Evolutionary conservation across 1,140 invertebrate species (phyloP).

Genomic region (Bombus superbus): DNA sequence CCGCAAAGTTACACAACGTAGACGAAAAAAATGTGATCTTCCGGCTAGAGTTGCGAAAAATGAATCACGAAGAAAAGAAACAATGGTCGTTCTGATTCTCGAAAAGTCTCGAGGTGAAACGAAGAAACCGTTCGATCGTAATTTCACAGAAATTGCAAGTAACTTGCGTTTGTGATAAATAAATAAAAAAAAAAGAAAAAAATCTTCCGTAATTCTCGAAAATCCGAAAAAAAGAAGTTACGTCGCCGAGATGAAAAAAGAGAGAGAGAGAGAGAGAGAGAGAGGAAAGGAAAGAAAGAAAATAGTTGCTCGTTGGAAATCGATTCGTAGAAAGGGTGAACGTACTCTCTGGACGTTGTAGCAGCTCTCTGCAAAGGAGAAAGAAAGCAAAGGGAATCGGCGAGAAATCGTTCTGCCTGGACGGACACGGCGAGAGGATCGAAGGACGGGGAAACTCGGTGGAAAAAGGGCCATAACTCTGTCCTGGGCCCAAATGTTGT

Average conservation of each 20-base stretch:
- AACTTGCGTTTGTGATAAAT: no score
- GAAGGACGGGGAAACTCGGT: conserved; percentile 32
- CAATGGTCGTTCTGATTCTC: no score
- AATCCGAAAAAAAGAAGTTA: not conserved
- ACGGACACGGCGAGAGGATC: conserved; percentile 10
- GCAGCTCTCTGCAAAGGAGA: not conserved
- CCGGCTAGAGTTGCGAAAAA: not conserved
- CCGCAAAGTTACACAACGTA: no score
- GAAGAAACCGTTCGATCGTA: no score
- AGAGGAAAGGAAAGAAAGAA: not conserved
- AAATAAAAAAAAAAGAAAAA: no score
- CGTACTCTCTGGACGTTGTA: not conserved
- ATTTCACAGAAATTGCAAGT: no score
- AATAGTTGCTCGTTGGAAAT: not conserved
- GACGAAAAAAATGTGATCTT: no score
- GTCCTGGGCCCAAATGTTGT: conserved; percentile 63
- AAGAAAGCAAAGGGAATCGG: conserved; percentile 24
- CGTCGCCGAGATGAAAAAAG: not conserved
- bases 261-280: no score
- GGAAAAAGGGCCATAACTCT: conserved; percentile 61
- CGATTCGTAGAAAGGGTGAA: conserved; percentile 10
- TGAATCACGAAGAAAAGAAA: not conserved
- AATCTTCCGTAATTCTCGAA: not conserved
- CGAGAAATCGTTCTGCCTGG: conserved; percentile 38
- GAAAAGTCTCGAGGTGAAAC: no score